Evolutionary conservation across 2,113 vertebrate species (phyloP), one percentile per base, ranked within the genome.

Genomic region (Pelobates fuscus): DNA sequence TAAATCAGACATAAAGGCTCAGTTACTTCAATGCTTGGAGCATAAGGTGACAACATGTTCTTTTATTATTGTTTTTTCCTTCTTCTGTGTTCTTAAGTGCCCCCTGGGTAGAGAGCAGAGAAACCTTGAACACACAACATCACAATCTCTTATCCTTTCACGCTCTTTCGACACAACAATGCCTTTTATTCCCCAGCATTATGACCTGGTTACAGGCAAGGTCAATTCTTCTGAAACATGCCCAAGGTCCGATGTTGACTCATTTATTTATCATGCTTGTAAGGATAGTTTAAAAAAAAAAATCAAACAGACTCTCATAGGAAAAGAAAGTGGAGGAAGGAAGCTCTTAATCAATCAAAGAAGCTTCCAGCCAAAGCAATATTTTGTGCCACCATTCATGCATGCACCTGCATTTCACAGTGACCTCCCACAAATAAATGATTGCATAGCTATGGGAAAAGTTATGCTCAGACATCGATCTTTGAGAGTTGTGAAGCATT

Each of bases 191-290:
- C 20, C 15, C 24, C 27, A 24, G 32, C 37, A 41, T 24, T 7
- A n/a, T 66, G 10, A 24, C 29, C 23, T 70, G 60, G 46, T 49
- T 43, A 46, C 14, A 44, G 49, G 52, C 49, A 57, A 69, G 46
- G 46, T 69, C 52, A 59, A 70, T 58, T 54, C 60, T 59, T 78
- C 37, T 66, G 29, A 78, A 26, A 71, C 23, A 25, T 78, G 54
- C 41, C 62, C 62, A 71, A 60, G 32, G 62, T 29, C 77, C 32
- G 8, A 27, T 61, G 62, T 71, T 52, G 68, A 67, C 58, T 32
- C 37, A n/a, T 66, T 58, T 62, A 78, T 49, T 71, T 67, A 78
- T 78, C 68, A n/a, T n/a, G n/a, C 55, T 24, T 52, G 62, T 71
- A 49, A 49, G 15, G 17, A 18, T 17, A 18, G 44, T 49, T 21